Conservation (phyloP, 2,113 vertebrate genomes). For the Setophaga coronata region DNA sequence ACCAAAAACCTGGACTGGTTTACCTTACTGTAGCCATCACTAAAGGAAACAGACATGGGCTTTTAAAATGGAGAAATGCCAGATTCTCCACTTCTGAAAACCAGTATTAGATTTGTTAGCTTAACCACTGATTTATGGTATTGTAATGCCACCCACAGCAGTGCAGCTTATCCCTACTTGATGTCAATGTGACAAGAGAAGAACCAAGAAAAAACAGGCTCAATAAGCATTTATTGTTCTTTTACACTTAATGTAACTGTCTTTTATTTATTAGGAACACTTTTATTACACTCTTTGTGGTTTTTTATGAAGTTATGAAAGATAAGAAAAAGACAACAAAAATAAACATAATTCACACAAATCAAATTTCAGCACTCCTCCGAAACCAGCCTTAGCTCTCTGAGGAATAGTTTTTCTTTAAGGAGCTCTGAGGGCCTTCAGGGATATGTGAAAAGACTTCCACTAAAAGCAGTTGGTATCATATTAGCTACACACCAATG, state of each 20-base stretch:
- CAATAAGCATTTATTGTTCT: not conserved
- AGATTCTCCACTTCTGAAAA: not conserved
- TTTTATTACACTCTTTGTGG: not conserved
- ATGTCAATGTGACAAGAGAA: not conserved
- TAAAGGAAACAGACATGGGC: not conserved
- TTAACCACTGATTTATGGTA: not conserved
- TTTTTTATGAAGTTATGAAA: not conserved
- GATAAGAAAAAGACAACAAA: not conserved
- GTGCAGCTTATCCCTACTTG: not conserved
- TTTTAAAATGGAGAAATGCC: not conserved
- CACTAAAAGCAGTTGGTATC: not conserved
- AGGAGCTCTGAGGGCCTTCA: not conserved
- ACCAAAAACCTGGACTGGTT: not conserved
- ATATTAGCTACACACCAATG: not conserved
- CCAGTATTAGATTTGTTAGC: not conserved
- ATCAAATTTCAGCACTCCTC: not conserved
- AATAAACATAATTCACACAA: not conserved
- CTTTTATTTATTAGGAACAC: not conserved
- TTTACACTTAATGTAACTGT: not conserved
- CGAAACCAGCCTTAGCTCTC: not conserved
- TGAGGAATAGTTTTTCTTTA: not conserved
- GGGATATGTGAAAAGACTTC: not conserved
- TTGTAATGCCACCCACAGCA: not conserved
- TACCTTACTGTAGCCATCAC: fast-evolving
- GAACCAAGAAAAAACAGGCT: not conserved